These are phyloP conservation scores for Pelochelys cantorii DNA, from an alignment of 2,797 vertebrate species.

Conservation along the genomic window DNA sequence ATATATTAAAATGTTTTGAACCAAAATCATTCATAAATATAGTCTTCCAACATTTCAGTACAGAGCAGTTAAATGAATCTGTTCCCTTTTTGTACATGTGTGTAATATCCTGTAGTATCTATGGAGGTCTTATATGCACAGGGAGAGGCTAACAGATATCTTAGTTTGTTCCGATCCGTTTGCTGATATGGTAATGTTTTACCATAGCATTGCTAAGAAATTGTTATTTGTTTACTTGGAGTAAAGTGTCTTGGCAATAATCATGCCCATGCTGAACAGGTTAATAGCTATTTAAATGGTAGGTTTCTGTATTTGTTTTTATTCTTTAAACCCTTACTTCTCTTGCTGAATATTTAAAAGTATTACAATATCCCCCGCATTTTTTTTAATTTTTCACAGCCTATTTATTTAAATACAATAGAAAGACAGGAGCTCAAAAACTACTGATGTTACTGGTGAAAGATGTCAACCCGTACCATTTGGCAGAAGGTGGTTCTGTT, in stretches of 20 bases:
- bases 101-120: background rate
- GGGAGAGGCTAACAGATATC: constrained; percentile 39
- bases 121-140: constrained; percentile 23
- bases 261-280: constrained; percentile 11
- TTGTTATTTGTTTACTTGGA: constrained; percentile 5
- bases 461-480: constrained; percentile 81
- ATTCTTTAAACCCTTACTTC: constrained; percentile 22
- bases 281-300: constrained; percentile 44
- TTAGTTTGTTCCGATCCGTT: constrained; percentile 2
- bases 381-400: constrained; percentile 18
- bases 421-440: constrained; percentile 54
- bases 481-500: constrained; percentile 81
- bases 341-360: constrained; percentile 20
- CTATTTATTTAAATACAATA: constrained; percentile 56
- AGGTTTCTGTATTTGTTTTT: background rate
- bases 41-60: background rate
- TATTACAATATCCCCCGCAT: constrained; percentile 9
- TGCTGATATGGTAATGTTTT: background rate
- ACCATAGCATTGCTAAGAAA: constrained; percentile 20
- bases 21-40: constrained; percentile 42
- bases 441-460: constrained; percentile 70
- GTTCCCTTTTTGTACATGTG: background rate
- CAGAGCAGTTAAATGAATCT: constrained; percentile 1
- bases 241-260: constrained; percentile 24
- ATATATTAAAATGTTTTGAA: constrained; percentile 25